Evolutionary conservation across 53 echinoderm and acorn worm species (phyloP), one percentile per base, ranked within the genome.

Genomic region (Holothuria scabra): DNA sequence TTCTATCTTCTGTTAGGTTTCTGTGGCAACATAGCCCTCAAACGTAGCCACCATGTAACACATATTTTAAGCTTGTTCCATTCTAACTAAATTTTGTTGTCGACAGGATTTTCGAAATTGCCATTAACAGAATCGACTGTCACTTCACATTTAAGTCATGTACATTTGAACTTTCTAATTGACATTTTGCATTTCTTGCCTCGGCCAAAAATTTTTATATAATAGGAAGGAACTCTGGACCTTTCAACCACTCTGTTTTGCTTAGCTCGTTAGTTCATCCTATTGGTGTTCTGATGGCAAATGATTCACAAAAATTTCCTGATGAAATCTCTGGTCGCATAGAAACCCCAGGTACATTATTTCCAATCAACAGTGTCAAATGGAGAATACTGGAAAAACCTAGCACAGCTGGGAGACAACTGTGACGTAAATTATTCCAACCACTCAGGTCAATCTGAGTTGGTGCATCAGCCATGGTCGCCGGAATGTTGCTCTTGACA

Each of bases 401-500:
- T 24, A 83, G 34, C 29, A 81, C 14, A 38, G 80, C 46, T 37
- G 92, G 89, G 28, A 92, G 67, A 26, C 67, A 20, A 59, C 86
- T 85, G 46, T 71, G 67, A 28, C 71, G 59, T 34, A 86, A 84
- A 59, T 92, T 89, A 12, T 78, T 57, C 89, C 89, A 92, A 9
- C 55, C 5, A 25, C 67, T 66, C 1, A 89, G 26, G 33, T 89
- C 92, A 67, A 67, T 41, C 58, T 89, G 89, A 14, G 72, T 79
- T 46, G 89, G 89, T 31, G 79, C 83, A 79, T 92, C 79, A 34
- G 60, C 56, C 25, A 75, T 28, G 14, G 86, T 83, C 14, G 81
- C 92, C 69, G 92, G 92, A 33, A 92, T 92, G 28, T 52, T 63
- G 30, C 86, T 83, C 78, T 89, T 89, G 56, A 84, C 57, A 75